Percentiles rank a stretch among this genome's conserved stretches.
Conservation (phyloP, 1,140 invertebrate genomes). For the Hycleus cichorii region DNA sequence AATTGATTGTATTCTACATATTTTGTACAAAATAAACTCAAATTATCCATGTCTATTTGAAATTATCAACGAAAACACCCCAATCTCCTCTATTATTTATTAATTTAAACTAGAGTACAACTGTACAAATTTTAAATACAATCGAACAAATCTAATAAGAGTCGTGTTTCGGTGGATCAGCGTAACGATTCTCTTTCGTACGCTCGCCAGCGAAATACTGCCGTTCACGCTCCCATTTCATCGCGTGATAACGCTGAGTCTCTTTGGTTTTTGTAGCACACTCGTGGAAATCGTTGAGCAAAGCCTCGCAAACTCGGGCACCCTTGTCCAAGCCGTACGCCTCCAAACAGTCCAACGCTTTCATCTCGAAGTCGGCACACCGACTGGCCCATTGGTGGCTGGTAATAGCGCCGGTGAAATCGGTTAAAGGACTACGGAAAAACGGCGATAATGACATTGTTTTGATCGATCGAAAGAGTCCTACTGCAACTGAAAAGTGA, state of each 20-base stretch:
- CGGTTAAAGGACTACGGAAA: constrained; percentile 57
- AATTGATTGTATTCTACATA: constrained; percentile 19
- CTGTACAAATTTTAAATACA: neutral
- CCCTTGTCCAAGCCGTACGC: constrained; percentile 60
- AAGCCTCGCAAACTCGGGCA: constrained; percentile 47
- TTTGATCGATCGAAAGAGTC: neutral
- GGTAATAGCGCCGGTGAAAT: constrained; percentile 53
- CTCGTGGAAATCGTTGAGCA: constrained; percentile 59
- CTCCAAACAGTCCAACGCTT: constrained; percentile 63
- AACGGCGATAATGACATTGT: constrained; percentile 51
- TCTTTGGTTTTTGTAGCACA: constrained; percentile 54
- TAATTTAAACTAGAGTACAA: no score
- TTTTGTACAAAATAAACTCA: constrained; percentile 34
- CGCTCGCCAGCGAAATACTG: constrained; percentile 46
- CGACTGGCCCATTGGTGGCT: constrained; percentile 53
- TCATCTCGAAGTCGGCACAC: constrained; percentile 59
- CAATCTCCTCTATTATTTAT: no score
- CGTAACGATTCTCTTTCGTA: constrained; percentile 41
- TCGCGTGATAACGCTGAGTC: constrained; percentile 46
- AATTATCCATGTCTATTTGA: constrained; percentile 19
- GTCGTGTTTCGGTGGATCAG: constrained; percentile 42
- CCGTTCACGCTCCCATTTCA: constrained; percentile 48
- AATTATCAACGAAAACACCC: neutral
- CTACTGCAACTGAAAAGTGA: constrained; percentile 3
- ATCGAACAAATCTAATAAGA: constrained; percentile 37